Evolutionary conservation across 1,140 invertebrate species (phyloP).

Genomic region (Nymphalis io): DNA sequence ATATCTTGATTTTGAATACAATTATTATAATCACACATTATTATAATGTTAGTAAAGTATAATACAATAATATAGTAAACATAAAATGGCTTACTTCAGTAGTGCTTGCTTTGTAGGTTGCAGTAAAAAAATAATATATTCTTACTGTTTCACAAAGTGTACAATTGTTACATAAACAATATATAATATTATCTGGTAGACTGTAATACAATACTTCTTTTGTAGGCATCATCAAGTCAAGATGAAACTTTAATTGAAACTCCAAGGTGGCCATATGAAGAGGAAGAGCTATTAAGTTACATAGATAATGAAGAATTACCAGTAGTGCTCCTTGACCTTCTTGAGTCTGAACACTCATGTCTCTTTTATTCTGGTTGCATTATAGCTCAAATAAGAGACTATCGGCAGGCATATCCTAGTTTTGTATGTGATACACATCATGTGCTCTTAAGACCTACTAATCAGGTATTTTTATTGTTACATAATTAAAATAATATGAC

Average conservation of each 20-base stretch:
- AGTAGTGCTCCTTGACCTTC: conserved; percentile 90
- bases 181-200: neutral
- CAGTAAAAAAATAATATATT: too few species aligned
- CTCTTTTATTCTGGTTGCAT: conserved; percentile 96
- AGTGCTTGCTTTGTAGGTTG: too few species aligned
- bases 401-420: conserved; percentile 88
- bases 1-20: too few species aligned
- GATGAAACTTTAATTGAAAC: conserved; percentile 87
- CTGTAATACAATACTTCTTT: conserved; percentile 7
- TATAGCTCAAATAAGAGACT: conserved; percentile 94
- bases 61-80: too few species aligned
- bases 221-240: conserved; percentile 63
- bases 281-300: conserved; percentile 88
- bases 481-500: too few species aligned
- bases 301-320: conserved; percentile 94
- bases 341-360: conserved; percentile 89
- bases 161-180: too few species aligned
- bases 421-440: conserved; percentile 88
- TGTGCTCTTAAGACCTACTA: conserved; percentile 93
- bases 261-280: conserved; percentile 88
- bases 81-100: too few species aligned
- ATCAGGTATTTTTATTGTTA: conserved; percentile 82
- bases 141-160: too few species aligned
- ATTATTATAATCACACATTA: too few species aligned
- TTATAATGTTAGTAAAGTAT: too few species aligned